phyloP scores from a whole-genome alignment of 2,797 vertebrate species.

The Craterocephalus amniculus region DNA sequence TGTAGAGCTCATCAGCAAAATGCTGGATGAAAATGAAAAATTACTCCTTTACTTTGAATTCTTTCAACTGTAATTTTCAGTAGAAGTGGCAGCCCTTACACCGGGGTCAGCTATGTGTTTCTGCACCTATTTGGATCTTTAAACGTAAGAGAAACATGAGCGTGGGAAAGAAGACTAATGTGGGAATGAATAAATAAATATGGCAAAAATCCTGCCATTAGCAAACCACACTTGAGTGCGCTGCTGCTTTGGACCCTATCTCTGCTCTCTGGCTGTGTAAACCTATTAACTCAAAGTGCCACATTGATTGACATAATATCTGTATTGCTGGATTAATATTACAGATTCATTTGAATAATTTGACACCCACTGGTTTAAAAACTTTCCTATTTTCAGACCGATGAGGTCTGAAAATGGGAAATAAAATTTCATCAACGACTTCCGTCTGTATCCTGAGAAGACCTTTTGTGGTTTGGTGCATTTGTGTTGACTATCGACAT shows the following conservation, averaged over 20 bases:
- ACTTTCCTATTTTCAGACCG: no score
- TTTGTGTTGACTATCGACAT: background rate
- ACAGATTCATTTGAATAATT: slow-evolving; percentile 18
- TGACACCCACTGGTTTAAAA: slow-evolving; percentile 14
- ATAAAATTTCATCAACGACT: background rate
- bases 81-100: background rate
- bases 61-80: background rate
- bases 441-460: background rate
- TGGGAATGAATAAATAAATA: background rate
- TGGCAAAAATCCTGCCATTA: slow-evolving; percentile 6
- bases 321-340: slow-evolving; percentile 23
- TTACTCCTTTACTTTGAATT: background rate
- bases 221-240: slow-evolving; percentile 5
- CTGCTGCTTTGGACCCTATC: slow-evolving; percentile 19
- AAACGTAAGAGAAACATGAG: background rate
- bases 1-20: background rate
- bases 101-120: background rate
- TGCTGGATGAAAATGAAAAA: background rate
- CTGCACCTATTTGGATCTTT: background rate
- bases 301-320: slow-evolving; percentile 43
- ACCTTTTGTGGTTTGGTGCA: background rate
- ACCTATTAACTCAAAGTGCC: slow-evolving; percentile 66
- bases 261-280: slow-evolving; percentile 42
- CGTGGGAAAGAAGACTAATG: background rate
- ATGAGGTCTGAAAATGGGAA: no score